Base-by-base conservation (phyloP, 1,140 invertebrate genomes). In the Diploscapter pachys region DNA sequence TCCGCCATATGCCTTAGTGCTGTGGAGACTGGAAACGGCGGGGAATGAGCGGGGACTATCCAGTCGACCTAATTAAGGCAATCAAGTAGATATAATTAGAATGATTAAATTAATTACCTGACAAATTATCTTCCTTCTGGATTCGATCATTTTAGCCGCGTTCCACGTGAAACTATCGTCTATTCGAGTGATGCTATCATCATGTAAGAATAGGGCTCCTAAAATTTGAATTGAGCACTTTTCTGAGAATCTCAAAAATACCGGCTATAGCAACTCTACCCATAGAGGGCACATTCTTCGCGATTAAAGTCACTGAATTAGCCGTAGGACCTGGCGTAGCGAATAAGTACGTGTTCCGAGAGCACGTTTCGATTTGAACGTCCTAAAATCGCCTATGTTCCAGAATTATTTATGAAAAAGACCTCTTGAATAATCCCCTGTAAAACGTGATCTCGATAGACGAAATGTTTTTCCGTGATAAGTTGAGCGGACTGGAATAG, bases 211-310 rank as follows among this genome's bases (percentile, higher is more conserved):
- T 1, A 68, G 51, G 6, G 66, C 50, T 9, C 66, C 66, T 68
- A 48, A 68, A 68, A 52, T 53, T 11, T 31, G 1, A 59, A 59
- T 59, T 59, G 48, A 6, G 11, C 11, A 51, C 11, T 52, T 68
- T 52, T 9, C 8, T 52, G 8, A 55, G 48, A 52, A 55, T 55
- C 48, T 59, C 5, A 6, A 55, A 9, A 52, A 9, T 68, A 54
- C 66, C 66, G 53, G 66, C 56, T n/a, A 68, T 68, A 6, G 66
- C 66, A 5, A 68, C 66, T n/a, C 52, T 68, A n/a, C 66, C 66
- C 66, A 68, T 68, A 6, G 49, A 52, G 6, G 66, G 66, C 6
- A 68, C 66, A 68, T 68, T 51, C 50, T 48, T 68, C 6, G 66
- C 66, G 11, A 68, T 68, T 54, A 68, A 48, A 52, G 66, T 55